Conservation (phyloP, 2,797 vertebrate genomes). For the Rhinella marina region DNA sequence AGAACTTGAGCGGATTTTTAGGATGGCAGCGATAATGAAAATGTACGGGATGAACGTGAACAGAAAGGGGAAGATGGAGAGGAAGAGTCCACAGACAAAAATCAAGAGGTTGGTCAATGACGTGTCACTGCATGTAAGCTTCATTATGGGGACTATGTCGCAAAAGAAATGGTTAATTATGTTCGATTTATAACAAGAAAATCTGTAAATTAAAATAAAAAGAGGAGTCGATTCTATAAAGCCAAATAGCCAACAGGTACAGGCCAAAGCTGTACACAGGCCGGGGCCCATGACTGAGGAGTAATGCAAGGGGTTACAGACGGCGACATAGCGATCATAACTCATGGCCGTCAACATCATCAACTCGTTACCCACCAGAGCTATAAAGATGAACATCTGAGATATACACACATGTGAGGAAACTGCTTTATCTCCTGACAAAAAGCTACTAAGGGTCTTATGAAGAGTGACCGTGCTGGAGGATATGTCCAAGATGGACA, state of each 20-base stretch:
- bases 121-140: constrained; percentile 39
- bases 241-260: constrained; percentile 32
- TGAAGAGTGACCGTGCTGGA: constrained; percentile 46
- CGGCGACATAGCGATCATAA: constrained; percentile 49
- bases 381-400: constrained; percentile 42
- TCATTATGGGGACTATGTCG: constrained; percentile 42
- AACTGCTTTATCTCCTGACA: constrained; percentile 28
- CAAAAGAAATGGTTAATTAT: constrained; percentile 55
- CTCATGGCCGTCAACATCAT: constrained; percentile 52
- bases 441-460: constrained; percentile 39
- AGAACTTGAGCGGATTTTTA: constrained; percentile 14
- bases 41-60: constrained; percentile 43
- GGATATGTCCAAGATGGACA: constrained; percentile 44
- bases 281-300: constrained; percentile 9
- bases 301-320: constrained; percentile 44
- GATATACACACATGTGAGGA: constrained; percentile 32
- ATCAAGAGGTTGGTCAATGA: constrained; percentile 20
- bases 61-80: constrained; percentile 36
- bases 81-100: constrained; percentile 40
- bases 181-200: constrained; percentile 38
- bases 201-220: constrained; percentile 37
- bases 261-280: constrained; percentile 13
- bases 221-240: constrained; percentile 36
- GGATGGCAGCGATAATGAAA: constrained; percentile 40
- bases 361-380: constrained; percentile 40